Evolutionary conservation across 1,140 invertebrate genomes (phyloP).

Genomic region (Leptonema lineaticorne): DNA sequence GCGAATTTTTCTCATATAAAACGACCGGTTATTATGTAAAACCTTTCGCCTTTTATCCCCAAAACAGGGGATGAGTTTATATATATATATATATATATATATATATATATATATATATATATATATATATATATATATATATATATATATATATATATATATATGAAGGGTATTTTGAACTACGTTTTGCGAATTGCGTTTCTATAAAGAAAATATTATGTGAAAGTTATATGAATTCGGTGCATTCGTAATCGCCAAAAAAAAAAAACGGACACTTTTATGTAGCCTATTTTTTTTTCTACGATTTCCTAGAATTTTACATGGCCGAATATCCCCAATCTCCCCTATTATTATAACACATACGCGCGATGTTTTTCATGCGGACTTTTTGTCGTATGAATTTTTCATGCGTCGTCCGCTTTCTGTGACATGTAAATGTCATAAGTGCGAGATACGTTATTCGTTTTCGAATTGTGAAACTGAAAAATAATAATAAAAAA

Average conservation of each 20-base stretch:
- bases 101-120: no score
- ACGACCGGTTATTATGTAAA: slow-evolving; percentile 38
- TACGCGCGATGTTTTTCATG: not conserved
- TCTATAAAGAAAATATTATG: slow-evolving; percentile 36
- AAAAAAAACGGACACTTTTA: not conserved
- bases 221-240: slow-evolving; percentile 8
- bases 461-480: no score
- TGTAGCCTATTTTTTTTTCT: not conserved
- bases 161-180: no score
- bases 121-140: no score
- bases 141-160: no score
- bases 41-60: slow-evolving; percentile 38
- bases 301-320: not conserved
- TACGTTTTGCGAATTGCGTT: slow-evolving; percentile 36
- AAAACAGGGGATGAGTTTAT: not conserved
- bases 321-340: not conserved
- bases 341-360: not conserved
- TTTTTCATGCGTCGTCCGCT: slow-evolving; percentile 3
- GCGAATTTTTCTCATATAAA: no score
- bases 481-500: no score
- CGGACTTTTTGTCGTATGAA: slow-evolving; percentile 11
- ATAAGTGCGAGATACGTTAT: no score
- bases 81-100: no score
- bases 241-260: slow-evolving; percentile 5
- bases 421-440: not conserved